These are phyloP conservation scores for Kryphioiulus occultus DNA, from an alignment of 2,888 invertebrate species.

Conservation along the genomic window DNA sequence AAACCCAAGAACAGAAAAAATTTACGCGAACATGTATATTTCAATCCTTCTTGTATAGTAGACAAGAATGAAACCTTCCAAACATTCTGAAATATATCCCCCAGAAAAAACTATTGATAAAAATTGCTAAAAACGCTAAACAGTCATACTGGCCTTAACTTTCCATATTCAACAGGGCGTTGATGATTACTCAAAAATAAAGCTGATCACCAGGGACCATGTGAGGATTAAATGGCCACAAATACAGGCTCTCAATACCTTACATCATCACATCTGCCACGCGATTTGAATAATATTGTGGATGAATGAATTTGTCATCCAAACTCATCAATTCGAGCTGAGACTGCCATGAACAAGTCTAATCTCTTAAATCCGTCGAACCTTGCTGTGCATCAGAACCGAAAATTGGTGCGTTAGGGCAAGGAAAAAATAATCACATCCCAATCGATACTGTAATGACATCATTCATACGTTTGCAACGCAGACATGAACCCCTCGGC, in stretches of 20 bases:
- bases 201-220: background rate
- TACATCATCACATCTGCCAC: background rate
- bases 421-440: background rate
- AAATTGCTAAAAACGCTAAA: background rate
- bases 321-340: background rate
- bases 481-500: background rate
- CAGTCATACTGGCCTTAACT: background rate
- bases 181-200: background rate
- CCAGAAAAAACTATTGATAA: no score
- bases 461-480: background rate
- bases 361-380: background rate
- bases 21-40: no score
- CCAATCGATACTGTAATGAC: background rate
- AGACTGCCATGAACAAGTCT: background rate
- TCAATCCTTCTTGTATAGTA: no score
- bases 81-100: no score
- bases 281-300: constrained; percentile 4
- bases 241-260: background rate
- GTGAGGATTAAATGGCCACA: background rate
- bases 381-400: background rate
- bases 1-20: no score
- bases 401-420: background rate
- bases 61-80: no score
- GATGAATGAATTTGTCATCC: constrained; percentile 26
- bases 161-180: background rate